Percentiles rank a stretch among this genome's conserved stretches.
Evolutionary conservation across 2,113 vertebrate species (phyloP).

Genomic region (Cygnus buccinator): DNA sequence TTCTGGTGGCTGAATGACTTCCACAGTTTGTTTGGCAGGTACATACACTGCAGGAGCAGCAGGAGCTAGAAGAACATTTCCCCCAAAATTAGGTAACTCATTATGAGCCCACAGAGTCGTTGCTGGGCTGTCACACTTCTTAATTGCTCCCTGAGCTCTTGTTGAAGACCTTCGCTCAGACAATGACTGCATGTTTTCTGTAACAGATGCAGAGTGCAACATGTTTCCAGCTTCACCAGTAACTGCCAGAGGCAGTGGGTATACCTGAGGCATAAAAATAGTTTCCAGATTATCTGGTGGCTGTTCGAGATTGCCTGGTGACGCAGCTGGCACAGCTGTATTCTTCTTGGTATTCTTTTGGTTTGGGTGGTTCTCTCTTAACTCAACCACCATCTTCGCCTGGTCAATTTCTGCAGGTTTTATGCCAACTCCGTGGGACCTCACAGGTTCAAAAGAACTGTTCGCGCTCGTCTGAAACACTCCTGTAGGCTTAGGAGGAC

Average conservation of each 20-base stretch:
- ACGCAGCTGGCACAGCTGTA: constrained; percentile 2
- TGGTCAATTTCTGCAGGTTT: constrained; percentile 87
- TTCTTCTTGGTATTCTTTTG: constrained; percentile 38
- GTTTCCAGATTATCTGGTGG: constrained; percentile 97
- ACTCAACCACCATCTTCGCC: constrained; percentile 88
- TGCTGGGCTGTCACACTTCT: constrained; percentile 93
- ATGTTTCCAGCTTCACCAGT: constrained; percentile 12
- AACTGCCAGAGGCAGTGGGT: constrained; percentile 53
- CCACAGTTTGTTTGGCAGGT: constrained; percentile 79
- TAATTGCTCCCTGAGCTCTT: constrained; percentile 80
- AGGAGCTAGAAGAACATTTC: constrained; percentile 90
- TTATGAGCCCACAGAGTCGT: constrained; percentile 95
- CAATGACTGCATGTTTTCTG: constrained; percentile 46
- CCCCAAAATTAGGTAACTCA: constrained; percentile 86
- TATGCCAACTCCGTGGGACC: constrained; percentile 86
- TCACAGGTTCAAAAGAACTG: constrained; percentile 95
- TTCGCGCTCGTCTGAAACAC: constrained; percentile 95
- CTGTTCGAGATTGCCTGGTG: constrained; percentile 92
- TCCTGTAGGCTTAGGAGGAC: constrained; percentile 95
- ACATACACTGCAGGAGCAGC: constrained; percentile 88
- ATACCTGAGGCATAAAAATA: constrained; percentile 74
- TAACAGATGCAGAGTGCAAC: constrained; percentile 50
- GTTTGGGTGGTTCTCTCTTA: constrained; percentile 60
- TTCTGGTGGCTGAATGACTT: constrained; percentile 90
- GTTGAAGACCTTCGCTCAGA: constrained; percentile 80